Percentiles rank a stretch among this genome's conserved stretches.
Conservation (phyloP, 2,113 vertebrate species). For the Canis aureus region DNA sequence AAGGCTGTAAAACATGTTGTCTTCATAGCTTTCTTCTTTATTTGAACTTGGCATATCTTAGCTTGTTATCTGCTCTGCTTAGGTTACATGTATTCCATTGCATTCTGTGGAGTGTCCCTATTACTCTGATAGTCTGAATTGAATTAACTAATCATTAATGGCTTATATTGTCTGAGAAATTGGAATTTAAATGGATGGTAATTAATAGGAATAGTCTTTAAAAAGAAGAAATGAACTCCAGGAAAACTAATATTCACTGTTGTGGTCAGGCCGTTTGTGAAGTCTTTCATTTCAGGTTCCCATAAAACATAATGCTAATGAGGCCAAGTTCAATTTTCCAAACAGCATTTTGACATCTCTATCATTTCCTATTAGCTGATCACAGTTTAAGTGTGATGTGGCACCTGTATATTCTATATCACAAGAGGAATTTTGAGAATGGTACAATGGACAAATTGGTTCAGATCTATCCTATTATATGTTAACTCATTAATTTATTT, state of each 20-base stretch:
- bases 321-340: slow-evolving; percentile 26
- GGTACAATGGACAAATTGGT: neutral
- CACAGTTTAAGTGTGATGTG: neutral
- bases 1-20: slow-evolving; percentile 57
- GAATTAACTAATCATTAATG: slow-evolving; percentile 83
- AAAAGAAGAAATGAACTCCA: slow-evolving; percentile 52
- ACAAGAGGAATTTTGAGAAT: neutral
- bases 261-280: neutral
- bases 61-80: slow-evolving; percentile 39
- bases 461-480: neutral
- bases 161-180: slow-evolving; percentile 78
- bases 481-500: neutral
- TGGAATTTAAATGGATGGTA: slow-evolving; percentile 82
- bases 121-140: slow-evolving; percentile 77
- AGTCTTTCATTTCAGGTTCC: neutral
- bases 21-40: slow-evolving; percentile 58
- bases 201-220: slow-evolving; percentile 72
- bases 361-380: neutral
- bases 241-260: slow-evolving; percentile 16
- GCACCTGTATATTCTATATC: neutral
- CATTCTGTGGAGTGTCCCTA: slow-evolving; percentile 68
- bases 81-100: slow-evolving; percentile 62
- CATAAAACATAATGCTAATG: slow-evolving; percentile 3
- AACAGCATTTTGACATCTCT: neutral
- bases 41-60: slow-evolving; percentile 69